phyloP scores from a whole-genome alignment of 1,140 invertebrate species.

The Pachyrhynchus sulphureomaculatus region DNA sequence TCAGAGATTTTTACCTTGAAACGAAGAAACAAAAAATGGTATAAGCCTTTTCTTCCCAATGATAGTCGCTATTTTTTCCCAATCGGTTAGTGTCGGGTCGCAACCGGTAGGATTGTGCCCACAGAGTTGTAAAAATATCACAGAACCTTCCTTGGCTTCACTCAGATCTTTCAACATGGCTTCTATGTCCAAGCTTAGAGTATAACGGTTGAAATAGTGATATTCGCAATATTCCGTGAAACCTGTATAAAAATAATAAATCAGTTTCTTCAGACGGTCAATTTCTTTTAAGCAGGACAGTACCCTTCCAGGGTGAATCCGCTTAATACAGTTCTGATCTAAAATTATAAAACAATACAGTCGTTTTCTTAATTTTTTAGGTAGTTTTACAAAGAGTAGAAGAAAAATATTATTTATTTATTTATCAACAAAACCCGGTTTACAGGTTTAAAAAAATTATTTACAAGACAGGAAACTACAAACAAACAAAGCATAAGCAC shows the following conservation, averaged over 20 bases:
- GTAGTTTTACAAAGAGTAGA: too few relatives aligned
- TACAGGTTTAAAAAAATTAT: too few relatives aligned
- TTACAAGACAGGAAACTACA: too few relatives aligned
- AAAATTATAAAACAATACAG: too few relatives aligned
- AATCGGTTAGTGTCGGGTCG: slow-evolving; percentile 88
- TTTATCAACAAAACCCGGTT: too few relatives aligned
- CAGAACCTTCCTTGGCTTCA: slow-evolving; percentile 75
- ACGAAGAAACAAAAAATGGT: slow-evolving; percentile 99
- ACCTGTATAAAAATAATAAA: slow-evolving; percentile 68
- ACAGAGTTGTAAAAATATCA: slow-evolving; percentile 94
- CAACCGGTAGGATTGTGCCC: slow-evolving; percentile 99
- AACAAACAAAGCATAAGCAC: too few relatives aligned
- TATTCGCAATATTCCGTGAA: slow-evolving; percentile 82
- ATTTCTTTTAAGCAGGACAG: too few relatives aligned
- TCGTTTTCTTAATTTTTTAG: too few relatives aligned
- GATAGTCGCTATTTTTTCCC: slow-evolving; percentile 77
- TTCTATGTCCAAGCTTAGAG: slow-evolving; percentile 76
- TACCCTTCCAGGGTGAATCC: too few relatives aligned
- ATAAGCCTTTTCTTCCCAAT: slow-evolving; percentile 82
- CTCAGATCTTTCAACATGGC: slow-evolving; percentile 74
- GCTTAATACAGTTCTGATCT: too few relatives aligned
- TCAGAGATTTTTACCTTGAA: slow-evolving; percentile 74
- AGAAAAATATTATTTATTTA: too few relatives aligned
- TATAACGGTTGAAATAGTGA: slow-evolving; percentile 87
- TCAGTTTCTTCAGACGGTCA: too few relatives aligned